Base-by-base conservation (phyloP, 2,888 invertebrate species). In the Xylota sylvarum region DNA sequence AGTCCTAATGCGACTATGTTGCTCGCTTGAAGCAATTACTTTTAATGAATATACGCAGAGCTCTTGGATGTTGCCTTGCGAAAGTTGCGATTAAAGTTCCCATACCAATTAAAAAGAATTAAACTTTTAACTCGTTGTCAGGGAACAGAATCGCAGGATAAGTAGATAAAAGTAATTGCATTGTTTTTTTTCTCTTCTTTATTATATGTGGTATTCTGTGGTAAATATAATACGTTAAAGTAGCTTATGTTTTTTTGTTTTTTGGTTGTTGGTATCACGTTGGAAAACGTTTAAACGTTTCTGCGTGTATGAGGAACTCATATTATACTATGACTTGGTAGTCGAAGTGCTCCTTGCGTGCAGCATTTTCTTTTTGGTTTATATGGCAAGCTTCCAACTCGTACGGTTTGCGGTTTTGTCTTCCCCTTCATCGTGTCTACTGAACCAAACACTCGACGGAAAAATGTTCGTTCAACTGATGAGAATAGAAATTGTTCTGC, bases 11-110 rank as follows among this genome's bases (percentile, higher is more conserved):
- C 12, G 40, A 40, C 40, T 40, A 60, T 60, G 19, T 19, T 37
- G 58, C 58, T 58, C 6, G 19, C 60, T 60, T n/a, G 23, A n/a
- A n/a, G 60, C 40, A 40, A n/a, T 60, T 40, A 40, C 60, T 60
- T 40, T 37, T 60, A 60, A 60, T 60, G 60, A 37, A 19, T 40
- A 32, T 56, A 17, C 56, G 35, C 17, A 35, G 35, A 1, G 27
- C n/a, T 56, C 17, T 10, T 56, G 27, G 27, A 50, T 50, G 27
- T 50, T 5, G 1, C 9, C 12, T 23, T 27, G 5, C 23, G 50
- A 27, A 50, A 50, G 50, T 50, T 30, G 6, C 17, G 3, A 40
- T 60, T 23, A 60, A 23, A n/a, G 12, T 60, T 40, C 1, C n/a
- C n/a, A 40, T 40, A 23, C 17, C 23, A 37, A 58, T 32, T 35